phyloP scores from a whole-genome alignment of 2,797 vertebrate species.

The Borostomias antarcticus region DNA sequence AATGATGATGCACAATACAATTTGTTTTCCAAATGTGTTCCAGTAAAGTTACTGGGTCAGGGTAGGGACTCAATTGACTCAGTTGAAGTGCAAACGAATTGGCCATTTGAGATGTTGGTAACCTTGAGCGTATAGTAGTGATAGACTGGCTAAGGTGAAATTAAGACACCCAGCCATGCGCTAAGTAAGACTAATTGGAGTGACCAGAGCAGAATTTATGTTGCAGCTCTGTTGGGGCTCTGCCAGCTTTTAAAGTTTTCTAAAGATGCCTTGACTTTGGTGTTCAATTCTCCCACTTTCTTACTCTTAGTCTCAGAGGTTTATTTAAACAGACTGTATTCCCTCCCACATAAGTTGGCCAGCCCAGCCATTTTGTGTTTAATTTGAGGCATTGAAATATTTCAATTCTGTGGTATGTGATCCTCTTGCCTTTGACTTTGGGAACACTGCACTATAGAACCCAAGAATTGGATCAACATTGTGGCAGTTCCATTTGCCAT shows the following conservation, averaged over 20 bases:
- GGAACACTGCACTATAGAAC: no score
- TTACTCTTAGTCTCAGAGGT: no score
- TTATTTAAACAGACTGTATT: no score
- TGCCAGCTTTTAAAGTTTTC: not conserved
- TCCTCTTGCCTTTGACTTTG: no score
- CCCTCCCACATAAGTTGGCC: no score
- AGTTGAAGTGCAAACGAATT: slow-evolving; percentile 28
- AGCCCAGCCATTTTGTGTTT: not conserved
- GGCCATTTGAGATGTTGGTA: slow-evolving; percentile 1
- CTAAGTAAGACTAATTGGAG: slow-evolving; percentile 11
- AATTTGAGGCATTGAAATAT: not conserved
- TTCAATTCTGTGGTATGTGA: not conserved
- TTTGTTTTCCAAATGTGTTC: not conserved
- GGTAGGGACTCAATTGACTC: slow-evolving; percentile 17
- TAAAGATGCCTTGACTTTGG: not conserved
- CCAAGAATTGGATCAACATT: not conserved
- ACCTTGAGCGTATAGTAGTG: slow-evolving; percentile 22
- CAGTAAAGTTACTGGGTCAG: not conserved
- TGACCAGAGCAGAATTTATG: slow-evolving; percentile 5
- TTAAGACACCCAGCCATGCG: slow-evolving; percentile 12
- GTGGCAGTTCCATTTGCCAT: not conserved
- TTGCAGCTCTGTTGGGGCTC: slow-evolving; percentile 10
- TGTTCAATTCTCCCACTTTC: no score
- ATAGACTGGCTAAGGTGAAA: slow-evolving; percentile 18
- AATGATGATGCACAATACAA: not conserved